Conservation (phyloP, 2,888 invertebrate genomes). For the Colletes collaris region DNA sequence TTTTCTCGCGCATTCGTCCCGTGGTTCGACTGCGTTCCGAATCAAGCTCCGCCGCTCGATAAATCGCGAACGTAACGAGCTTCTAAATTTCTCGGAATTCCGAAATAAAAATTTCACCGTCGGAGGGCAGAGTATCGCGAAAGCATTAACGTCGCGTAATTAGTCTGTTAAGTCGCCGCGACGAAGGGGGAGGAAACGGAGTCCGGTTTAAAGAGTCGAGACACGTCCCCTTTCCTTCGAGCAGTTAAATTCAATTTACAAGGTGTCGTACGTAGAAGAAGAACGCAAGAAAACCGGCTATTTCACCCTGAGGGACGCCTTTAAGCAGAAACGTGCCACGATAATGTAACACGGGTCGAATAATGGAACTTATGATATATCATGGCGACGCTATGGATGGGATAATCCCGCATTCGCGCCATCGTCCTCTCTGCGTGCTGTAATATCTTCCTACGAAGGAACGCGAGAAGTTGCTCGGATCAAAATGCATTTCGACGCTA, state of each 20-base stretch:
- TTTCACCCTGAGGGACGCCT: conserved; percentile 69
- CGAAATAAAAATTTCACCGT: neutral
- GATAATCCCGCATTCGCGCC: conserved; percentile 59
- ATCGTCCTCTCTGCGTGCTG: conserved; percentile 27
- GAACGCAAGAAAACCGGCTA: conserved; percentile 58
- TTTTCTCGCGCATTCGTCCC: no score
- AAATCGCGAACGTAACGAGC: conserved; percentile 3
- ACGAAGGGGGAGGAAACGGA: neutral
- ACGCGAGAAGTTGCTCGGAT: conserved; percentile 41
- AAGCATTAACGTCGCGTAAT: conserved; percentile 31
- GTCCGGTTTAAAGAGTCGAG: conserved; percentile 59
- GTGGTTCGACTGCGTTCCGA: no score
- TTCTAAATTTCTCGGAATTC: conserved; percentile 8
- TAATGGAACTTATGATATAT: conserved; percentile 77
- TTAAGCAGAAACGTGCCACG: conserved; percentile 73
- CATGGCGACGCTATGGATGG: conserved; percentile 61
- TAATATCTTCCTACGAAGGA: conserved; percentile 56
- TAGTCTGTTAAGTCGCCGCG: conserved; percentile 29
- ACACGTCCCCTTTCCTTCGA: conserved; percentile 59
- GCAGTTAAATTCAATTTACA: conserved; percentile 69
- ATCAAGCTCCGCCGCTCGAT: neutral
- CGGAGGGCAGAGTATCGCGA: neutral
- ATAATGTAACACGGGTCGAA: conserved; percentile 72
- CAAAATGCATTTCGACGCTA: conserved; percentile 51
- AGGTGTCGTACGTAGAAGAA: conserved; percentile 44